Evolutionary conservation across 1,140 invertebrate species (phyloP).

Genomic region (Rhyzopertha dominica): DNA sequence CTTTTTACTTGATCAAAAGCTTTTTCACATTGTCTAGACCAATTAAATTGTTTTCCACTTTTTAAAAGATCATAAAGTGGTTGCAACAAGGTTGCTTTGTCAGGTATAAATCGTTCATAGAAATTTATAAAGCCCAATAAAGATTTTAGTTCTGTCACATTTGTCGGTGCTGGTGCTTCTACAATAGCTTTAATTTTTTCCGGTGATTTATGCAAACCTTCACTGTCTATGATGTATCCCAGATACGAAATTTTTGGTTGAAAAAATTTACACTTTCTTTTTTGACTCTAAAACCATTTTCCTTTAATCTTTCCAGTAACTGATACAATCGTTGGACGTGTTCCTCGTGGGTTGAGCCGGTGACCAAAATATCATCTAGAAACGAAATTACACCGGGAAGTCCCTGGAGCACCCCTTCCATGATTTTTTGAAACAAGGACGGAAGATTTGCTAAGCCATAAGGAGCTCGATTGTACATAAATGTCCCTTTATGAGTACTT

Average conservation of each 20-base stretch:
- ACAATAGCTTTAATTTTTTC: constrained; percentile 41
- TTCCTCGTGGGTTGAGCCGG: constrained; percentile 23
- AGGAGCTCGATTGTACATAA: constrained; percentile 44
- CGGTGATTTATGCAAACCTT: constrained; percentile 34
- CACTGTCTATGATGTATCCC: constrained; percentile 35
- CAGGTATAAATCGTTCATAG: constrained; percentile 35
- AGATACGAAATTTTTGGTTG: constrained; percentile 28
- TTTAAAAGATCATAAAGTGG: constrained; percentile 36
- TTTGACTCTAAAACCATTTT: constrained; percentile 27
- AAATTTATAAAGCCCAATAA: constrained; percentile 42
- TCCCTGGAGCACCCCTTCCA: constrained; percentile 35
- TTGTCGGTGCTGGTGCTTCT: constrained; percentile 26
- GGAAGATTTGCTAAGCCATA: constrained; percentile 47
- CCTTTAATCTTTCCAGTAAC: constrained; percentile 17
- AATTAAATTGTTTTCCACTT: constrained; percentile 42
- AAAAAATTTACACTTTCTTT: constrained; percentile 33
- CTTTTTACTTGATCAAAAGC: constrained; percentile 32
- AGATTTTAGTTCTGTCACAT: constrained; percentile 31
- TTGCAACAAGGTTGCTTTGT: constrained; percentile 28
- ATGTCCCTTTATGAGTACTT: constrained; percentile 25
- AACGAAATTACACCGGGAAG: constrained; percentile 32
- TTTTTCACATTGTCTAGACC: constrained; percentile 24
- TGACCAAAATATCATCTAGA: constrained; percentile 41
- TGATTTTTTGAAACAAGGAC: constrained; percentile 43
- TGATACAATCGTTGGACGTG: constrained; percentile 21